A percentile compares a stretch with the other conserved stretches of the same genome.
Evolutionary conservation across 1,140 invertebrate genomes (phyloP).

Genomic region (Chrysoperla carnea): DNA sequence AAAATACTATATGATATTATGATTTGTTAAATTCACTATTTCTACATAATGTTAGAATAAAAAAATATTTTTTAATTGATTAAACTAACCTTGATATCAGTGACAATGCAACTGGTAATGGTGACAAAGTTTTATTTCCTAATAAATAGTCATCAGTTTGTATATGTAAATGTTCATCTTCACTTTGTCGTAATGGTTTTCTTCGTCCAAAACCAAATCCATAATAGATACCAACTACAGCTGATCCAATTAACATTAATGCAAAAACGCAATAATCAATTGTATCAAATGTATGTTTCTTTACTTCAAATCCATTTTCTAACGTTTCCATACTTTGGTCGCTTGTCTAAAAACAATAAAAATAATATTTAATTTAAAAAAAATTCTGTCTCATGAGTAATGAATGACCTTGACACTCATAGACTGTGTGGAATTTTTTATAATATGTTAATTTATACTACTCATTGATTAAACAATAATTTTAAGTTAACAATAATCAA

Average conservation of each 20-base stretch:
- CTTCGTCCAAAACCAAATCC: conserved; percentile 25
- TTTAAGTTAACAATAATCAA: too few relatives aligned
- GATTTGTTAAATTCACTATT: too few relatives aligned
- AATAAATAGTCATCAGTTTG: conserved; percentile 45
- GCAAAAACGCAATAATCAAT: conserved; percentile 43
- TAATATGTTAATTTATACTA: too few relatives aligned
- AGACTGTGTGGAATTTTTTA: too few relatives aligned
- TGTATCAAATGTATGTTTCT: conserved; percentile 13
- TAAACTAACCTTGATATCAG: conserved; percentile 51
- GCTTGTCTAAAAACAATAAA: too few relatives aligned
- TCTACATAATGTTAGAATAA: neutral
- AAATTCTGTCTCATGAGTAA: too few relatives aligned
- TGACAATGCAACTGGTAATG: conserved; percentile 68
- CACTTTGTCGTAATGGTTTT: conserved; percentile 20
- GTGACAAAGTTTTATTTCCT: conserved; percentile 47
- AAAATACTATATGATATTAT: neutral
- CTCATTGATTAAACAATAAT: too few relatives aligned
- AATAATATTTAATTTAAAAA: too few relatives aligned
- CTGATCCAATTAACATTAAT: conserved; percentile 38
- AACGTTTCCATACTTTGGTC: too few relatives aligned
- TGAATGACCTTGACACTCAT: too few relatives aligned
- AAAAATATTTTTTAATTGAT: neutral
- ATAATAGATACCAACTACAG: conserved; percentile 55
- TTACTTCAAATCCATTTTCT: too few relatives aligned
- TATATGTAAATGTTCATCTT: conserved; percentile 28